Base-by-base conservation (phyloP, 2,888 invertebrate species). In the Oscheius sp. region DNA sequence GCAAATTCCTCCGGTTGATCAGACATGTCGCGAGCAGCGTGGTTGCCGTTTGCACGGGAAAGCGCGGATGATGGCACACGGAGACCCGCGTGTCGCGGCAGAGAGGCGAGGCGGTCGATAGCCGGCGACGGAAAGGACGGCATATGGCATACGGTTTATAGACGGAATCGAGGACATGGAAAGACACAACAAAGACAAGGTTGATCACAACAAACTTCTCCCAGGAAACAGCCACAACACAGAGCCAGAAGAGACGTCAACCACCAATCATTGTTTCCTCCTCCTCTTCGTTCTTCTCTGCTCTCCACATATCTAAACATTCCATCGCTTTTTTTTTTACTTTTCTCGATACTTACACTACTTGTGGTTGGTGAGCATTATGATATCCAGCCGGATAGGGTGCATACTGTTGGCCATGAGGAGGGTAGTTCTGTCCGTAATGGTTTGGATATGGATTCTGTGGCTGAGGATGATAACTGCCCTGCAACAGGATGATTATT, bases 191-290 rank as follows among this genome's bases (percentile, higher is more conserved):
- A 79, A 6, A 79, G 72, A 71, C 75, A 72, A 5, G 78, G 78
- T 36, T 70, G 70, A 50, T 79, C 78, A 49, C 78, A 79, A 22
- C 71, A 72, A 5, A 70, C 74, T 67, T 78, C 78, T 65, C 81
- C 82, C 6, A 82, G 64, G 32, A 79, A 73, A 63, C 82, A 82
- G 14, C 82, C 82, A 49, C 82, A 82, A 50, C 79, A 81, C 2
- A 82, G 73, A 1, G 79, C 78, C 22, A 82, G 45, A 22, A 82
- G 51, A 1, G 81, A 80, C 5, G 76, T 74, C 6, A 82, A 68
- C 80, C 82, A 82, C 54, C 77, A 79, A 20, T 72, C 75, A 50
- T 78, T 72, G 22, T 80, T 32, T 5, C 32, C 30, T 22, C 38
- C 69, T 44, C 59, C 45, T 20, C 73, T 44, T 44, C 45, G 65